Conservation (phyloP, 2,888 invertebrate species). For the Pimpla rufipes region DNA sequence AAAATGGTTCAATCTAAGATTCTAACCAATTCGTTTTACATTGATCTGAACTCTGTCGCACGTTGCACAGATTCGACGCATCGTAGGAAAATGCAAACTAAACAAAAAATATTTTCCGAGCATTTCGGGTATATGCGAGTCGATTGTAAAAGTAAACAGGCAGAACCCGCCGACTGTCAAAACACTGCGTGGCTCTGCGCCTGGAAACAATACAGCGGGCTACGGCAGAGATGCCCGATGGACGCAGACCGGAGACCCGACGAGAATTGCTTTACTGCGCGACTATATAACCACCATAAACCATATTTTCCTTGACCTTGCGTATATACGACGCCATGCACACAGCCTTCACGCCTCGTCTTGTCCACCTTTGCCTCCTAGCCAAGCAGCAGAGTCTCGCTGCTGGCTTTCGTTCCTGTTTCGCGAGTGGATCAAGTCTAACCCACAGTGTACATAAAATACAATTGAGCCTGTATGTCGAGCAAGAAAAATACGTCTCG, state of each 20-base stretch:
- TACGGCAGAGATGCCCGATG: constrained; percentile 22
- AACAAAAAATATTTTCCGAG: constrained; percentile 14
- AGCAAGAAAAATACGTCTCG: neutral
- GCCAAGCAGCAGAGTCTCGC: neutral
- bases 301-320: constrained; percentile 72
- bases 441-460: constrained; percentile 36
- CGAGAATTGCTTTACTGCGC: constrained; percentile 78
- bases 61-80: no score
- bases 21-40: neutral
- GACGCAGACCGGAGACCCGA: constrained; percentile 58
- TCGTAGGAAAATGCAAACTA: neutral
- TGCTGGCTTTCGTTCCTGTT: neutral
- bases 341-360: constrained; percentile 3
- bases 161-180: constrained; percentile 84
- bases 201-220: constrained; percentile 68
- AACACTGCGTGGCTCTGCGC: constrained; percentile 75
- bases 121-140: constrained; percentile 30
- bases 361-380: constrained; percentile 66
- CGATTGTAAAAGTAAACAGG: constrained; percentile 80
- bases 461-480: neutral
- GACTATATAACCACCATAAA: constrained; percentile 77
- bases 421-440: constrained; percentile 39
- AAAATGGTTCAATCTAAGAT: neutral
- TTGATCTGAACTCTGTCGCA: neutral
- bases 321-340: constrained; percentile 19